phyloP scores from a whole-genome alignment of 1,140 invertebrate genomes.

The Solen grandis region DNA sequence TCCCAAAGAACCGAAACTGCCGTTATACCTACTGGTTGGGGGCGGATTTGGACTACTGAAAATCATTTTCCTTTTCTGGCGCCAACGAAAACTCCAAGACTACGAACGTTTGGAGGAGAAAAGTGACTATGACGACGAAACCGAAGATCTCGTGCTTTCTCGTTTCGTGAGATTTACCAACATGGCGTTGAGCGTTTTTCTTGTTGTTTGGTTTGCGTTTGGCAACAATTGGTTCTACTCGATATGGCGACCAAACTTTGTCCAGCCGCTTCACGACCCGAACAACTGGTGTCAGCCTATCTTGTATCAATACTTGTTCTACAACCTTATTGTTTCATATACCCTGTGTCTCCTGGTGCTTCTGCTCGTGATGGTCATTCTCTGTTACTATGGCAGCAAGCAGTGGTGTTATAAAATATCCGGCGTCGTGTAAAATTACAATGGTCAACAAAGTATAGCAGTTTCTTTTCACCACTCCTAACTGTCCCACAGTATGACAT shows the following conservation, averaged over 20 bases:
- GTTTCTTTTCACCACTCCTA: too few species aligned
- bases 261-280: not conserved
- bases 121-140: slow-evolving; percentile 3
- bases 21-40: not conserved
- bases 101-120: not conserved
- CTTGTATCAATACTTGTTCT: not conserved
- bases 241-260: not conserved
- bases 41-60: not conserved
- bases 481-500: too few species aligned
- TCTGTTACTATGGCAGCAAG: slow-evolving; percentile 9
- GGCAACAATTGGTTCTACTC: not conserved
- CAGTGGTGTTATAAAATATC: too few species aligned
- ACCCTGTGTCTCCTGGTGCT: not conserved
- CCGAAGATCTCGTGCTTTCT: not conserved
- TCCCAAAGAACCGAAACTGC: not conserved
- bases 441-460: too few species aligned
- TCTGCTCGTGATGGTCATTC: not conserved
- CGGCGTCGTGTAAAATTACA: too few species aligned
- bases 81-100: not conserved
- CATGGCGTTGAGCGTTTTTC: not conserved
- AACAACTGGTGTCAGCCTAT: not conserved
- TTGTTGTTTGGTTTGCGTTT: not conserved
- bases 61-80: not conserved
- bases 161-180: slow-evolving; percentile 9
- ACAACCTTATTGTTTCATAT: not conserved